phyloP scores from a whole-genome alignment of 2,113 vertebrate species.

The Xiphorhynchus elegans region DNA sequence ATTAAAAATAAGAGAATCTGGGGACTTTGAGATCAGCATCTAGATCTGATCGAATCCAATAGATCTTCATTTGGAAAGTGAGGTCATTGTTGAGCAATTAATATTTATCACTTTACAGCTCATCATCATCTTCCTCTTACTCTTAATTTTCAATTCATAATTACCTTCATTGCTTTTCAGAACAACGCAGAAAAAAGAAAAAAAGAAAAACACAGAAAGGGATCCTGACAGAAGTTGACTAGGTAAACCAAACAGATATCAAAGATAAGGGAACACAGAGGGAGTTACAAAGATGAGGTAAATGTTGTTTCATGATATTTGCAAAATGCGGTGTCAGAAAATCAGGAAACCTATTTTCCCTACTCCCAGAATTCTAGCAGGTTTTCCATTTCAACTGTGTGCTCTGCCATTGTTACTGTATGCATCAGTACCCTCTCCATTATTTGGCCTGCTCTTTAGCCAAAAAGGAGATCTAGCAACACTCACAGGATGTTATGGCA shows the following conservation, averaged over 20 bases:
- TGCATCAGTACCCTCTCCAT: not conserved
- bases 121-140: accelerated
- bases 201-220: not conserved
- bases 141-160: not conserved
- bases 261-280: not conserved
- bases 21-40: not conserved
- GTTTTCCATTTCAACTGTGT: constrained; percentile 25
- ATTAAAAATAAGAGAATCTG: not conserved
- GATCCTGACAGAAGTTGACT: constrained; percentile 17
- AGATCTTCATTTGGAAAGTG: not conserved
- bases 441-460: constrained; percentile 5
- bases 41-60: not conserved
- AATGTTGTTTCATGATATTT: not conserved
- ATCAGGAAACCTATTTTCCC: not conserved
- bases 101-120: not conserved
- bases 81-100: constrained; percentile 3
- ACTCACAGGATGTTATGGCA: not conserved
- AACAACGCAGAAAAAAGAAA: constrained; percentile 49
- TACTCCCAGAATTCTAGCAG: not conserved
- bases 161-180: constrained; percentile 18
- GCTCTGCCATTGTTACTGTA: not conserved
- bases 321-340: constrained; percentile 4
- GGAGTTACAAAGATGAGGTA: constrained; percentile 25
- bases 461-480: constrained; percentile 17
- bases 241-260: constrained; percentile 32